Percentiles rank a stretch among this genome's conserved stretches.
Conservation (phyloP, 2,113 vertebrate species). For the Pantherophis guttatus region DNA sequence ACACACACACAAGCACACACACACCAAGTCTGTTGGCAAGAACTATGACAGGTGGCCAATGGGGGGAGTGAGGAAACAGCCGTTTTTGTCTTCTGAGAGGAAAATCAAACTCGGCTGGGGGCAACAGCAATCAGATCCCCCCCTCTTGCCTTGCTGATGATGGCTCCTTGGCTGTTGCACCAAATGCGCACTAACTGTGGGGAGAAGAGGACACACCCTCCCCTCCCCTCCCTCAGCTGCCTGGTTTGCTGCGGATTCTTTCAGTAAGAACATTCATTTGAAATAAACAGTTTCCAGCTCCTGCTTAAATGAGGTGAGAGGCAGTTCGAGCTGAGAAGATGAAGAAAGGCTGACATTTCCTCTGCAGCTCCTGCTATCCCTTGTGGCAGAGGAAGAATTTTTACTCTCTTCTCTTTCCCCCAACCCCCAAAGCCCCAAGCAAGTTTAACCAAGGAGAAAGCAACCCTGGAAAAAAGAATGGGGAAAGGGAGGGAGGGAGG, state of each 20-base stretch:
- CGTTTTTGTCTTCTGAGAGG: not conserved
- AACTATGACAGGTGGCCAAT: not conserved
- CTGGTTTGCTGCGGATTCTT: not conserved
- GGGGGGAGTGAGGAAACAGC: not conserved
- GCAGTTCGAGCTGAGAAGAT: not conserved
- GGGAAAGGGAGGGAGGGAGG: not conserved
- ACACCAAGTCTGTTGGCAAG: not conserved
- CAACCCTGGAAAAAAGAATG: not conserved
- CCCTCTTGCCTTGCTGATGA: not conserved
- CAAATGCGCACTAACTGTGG: not conserved
- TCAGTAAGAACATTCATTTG: not conserved
- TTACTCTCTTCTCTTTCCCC: not conserved
- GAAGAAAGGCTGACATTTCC: not conserved
- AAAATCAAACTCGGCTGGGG: not conserved
- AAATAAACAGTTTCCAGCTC: not conserved
- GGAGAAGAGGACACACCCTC: not conserved
- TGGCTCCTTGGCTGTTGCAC: not conserved
- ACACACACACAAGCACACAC: not conserved
- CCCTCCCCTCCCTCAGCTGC: fast-evolving
- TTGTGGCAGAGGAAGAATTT: not conserved
- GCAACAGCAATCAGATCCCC: not conserved
- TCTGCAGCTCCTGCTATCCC: not conserved
- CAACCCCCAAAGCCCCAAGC: not conserved
- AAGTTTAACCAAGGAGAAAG: not conserved
- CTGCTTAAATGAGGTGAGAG: not conserved